These are phyloP conservation scores for Mesocricetus auratus DNA, from an alignment of 2,113 vertebrate species.

Conservation along the genomic window DNA sequence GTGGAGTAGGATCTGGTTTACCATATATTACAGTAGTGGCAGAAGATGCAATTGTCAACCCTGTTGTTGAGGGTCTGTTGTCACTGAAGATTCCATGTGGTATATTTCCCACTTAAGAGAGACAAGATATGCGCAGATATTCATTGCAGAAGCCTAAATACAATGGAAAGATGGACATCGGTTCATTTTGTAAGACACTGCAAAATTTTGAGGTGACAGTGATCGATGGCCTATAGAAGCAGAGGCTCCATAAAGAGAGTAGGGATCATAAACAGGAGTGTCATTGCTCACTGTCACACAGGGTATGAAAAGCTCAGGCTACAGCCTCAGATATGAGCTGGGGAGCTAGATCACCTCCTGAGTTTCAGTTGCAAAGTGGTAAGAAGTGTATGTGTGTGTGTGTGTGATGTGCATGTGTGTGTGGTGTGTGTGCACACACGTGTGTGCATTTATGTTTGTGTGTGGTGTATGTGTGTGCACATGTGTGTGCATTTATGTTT, in stretches of 20 bases:
- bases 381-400: not conserved
- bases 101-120: not conserved
- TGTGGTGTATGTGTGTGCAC: not conserved
- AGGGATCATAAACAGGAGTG: conserved; percentile 60
- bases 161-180: conserved; percentile 22
- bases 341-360: not conserved
- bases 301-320: conserved; percentile 8
- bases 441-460: no score
- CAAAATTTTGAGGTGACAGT: conserved; percentile 70
- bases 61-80: not conserved
- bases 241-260: conserved; percentile 36
- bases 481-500: not conserved
- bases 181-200: conserved; percentile 61
- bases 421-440: not conserved
- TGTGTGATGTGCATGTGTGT: not conserved
- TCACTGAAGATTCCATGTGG: not conserved
- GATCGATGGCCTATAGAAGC: conserved; percentile 49
- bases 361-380: conserved; percentile 21
- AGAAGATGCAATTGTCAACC: not conserved
- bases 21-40: not conserved
- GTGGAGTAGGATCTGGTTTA: not conserved
- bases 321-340: not conserved
- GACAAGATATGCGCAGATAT: conserved; percentile 1
- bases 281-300: conserved; percentile 56
- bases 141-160: conserved; percentile 40